Evolutionary conservation across 2,797 vertebrate species (phyloP), one percentile per base, ranked within the genome.

Genomic region (Allobates femoralis): DNA sequence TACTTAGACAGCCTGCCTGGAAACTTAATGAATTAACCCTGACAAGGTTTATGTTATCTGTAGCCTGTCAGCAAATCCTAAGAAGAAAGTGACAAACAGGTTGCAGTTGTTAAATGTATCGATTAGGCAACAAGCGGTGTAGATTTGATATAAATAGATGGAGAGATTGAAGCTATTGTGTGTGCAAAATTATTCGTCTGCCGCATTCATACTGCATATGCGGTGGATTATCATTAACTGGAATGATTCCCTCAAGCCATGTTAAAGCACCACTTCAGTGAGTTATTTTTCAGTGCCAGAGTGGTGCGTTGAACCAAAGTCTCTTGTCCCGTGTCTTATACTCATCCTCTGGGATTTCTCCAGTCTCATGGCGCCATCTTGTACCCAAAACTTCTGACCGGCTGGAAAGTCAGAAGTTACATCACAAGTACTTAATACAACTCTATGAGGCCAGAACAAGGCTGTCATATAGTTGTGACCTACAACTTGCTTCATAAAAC

Each of bases 61-160:
- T 30, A 37, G 34, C 34, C 67, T 58, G 67, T 73, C 67, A 37
- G 51, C 64, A 71, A 71, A 51, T 32, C 23, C 41, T 55, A 14
- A 34, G 66, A 46, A 50, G 11, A 58, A 83, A 58, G 81, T 53
- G 62, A 82, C 50, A 82, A 53, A 71, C 66, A 56, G 66, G 71
- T 82, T 82, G 64, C 80, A 71, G 50, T 69, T 71, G 66, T 71
- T 82, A 82, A 58, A 55, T 37, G 80, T 69, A 82, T 82, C 18
- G 80, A 82, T 82, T 67, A 5, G 1, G 66, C 28, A 82, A 55
- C 16, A 58, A 21, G 19, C 53, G n/a, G 14, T 23, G 37, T 56
- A n/a, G 28, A 58, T 71, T 51, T 21, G 51, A 56, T 69, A 58
- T 55, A 82, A 71, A 53, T 81, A 71, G 50, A 71, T 28, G 50